Evolutionary conservation across 2,797 vertebrate genomes (phyloP).

Genomic region (Silurus aristotelis): DNA sequence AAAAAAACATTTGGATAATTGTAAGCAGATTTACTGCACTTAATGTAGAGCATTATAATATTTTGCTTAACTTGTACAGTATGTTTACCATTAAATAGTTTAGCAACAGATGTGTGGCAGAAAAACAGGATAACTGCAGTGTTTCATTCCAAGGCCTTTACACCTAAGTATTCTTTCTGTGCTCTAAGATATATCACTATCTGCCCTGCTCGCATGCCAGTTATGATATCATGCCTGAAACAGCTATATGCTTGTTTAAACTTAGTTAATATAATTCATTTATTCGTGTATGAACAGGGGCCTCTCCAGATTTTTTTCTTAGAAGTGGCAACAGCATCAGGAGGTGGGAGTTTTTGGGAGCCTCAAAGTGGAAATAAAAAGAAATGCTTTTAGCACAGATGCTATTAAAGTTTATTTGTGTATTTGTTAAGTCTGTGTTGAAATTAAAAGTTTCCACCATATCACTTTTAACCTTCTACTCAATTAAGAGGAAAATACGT

Average conservation of each 20-base stretch:
- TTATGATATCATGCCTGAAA: constrained; percentile 16
- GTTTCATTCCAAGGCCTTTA: constrained; percentile 5
- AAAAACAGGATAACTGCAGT: constrained; percentile 7
- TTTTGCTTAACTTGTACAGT: neutral
- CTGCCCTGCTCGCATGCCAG: constrained; percentile 10
- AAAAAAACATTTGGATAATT: neutral
- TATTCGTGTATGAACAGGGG: constrained; percentile 3
- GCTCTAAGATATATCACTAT: constrained; percentile 10
- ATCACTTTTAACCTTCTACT: neutral
- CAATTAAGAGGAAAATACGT: neutral
- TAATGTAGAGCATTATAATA: neutral
- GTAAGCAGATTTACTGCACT: neutral
- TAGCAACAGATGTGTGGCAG: constrained; percentile 8
- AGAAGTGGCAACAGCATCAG: neutral
- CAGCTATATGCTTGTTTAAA: constrained; percentile 20
- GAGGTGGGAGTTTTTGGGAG: neutral
- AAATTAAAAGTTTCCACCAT: neutral
- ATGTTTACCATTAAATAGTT: neutral
- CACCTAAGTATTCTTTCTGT: constrained; percentile 8
- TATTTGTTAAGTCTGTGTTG: neutral
- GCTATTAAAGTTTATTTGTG: neutral
- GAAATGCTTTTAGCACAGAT: neutral
- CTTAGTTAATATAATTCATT: constrained; percentile 8
- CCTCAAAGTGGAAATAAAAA: neutral
- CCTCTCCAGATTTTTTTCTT: neutral